phyloP scores from a whole-genome alignment of 1,140 invertebrate genomes.

The Cherax destructor region DNA sequence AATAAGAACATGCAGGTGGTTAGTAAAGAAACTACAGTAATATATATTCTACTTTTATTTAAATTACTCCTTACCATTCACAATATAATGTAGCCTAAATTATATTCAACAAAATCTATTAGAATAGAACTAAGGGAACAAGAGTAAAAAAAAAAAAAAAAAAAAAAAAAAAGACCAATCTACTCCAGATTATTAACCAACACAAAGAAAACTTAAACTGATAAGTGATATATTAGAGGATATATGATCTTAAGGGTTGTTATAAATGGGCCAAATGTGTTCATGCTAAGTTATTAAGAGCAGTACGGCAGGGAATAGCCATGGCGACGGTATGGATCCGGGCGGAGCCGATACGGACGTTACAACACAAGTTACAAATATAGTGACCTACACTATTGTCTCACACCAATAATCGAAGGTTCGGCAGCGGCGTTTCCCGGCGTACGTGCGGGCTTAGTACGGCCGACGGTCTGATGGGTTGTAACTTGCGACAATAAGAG shows the following conservation, averaged over 20 bases:
- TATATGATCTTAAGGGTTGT: conserved; percentile 26
- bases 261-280: conserved; percentile 10
- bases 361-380: conserved; percentile 50
- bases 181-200: no score
- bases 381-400: conserved; percentile 44
- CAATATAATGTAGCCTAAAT: no score
- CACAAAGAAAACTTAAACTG: no score
- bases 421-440: conserved; percentile 39
- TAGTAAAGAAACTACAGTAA: no score
- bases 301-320: conserved; percentile 39
- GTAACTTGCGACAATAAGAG: conserved; percentile 61
- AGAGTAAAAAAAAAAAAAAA: no score
- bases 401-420: conserved; percentile 30
- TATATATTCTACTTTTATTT: no score
- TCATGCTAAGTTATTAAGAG: conserved; percentile 21
- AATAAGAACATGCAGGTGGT: no score
- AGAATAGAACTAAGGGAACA: no score
- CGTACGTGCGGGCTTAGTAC: conserved; percentile 42
- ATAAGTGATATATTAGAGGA: background rate
- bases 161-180: no score
- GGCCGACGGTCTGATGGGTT: conserved; percentile 55
- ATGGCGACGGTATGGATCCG: conserved; percentile 32
- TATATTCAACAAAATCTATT: no score
- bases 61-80: no score
- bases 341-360: conserved; percentile 18